Evolutionary conservation across 92 coral and sea anemone genomes (phyloP), one percentile per base, ranked within the genome.

Genomic region (Blastomussa wellsi): DNA sequence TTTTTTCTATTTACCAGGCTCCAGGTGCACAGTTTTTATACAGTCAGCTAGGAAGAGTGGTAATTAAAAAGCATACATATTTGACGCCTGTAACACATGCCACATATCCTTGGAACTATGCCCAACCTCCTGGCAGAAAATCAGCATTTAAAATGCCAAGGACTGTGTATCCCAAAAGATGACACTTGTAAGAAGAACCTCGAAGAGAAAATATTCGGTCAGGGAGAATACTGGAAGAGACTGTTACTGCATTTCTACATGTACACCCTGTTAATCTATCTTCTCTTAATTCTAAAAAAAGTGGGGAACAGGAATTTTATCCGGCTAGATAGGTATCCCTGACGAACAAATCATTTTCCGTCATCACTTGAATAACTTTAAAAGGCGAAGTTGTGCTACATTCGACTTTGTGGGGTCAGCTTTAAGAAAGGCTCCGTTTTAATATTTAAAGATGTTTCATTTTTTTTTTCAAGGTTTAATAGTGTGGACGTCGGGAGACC

Each of bases 71-170:
- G 73, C 97, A 82, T 55, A 80, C 95, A 14, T 94, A 94, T 53
- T 76, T 94, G 38, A 87, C 97, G 9, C 97, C 97, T 20, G 83
- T 94, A 37, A 94, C 97, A 26, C 91, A 82, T 84, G 97, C 97
- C 5, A 87, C 97, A 4, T 94, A 94, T 76, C 97, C 97, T 1
- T 94, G 97, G 97, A 94, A 94, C 79, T 92, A 94, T 49, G 85
- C 89, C 14, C 97, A 92, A 35, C 95, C 97, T 11, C 92, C 95
- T 22, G 97, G 97, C 9, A 89, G 91, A 77, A 91, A 91, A 77
- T 84, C 94, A 19, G 84, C 85, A 9, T 92, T 91, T 47, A 84
- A 87, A 71, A 92, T 94, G 95, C 95, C 97, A n/a, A 92, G 81
- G 78, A 94, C 97, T 53, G 77, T 94, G 20, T 94, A 91, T 66